Base-by-base conservation (phyloP, 53 echinoderm and acorn worm species). In the Arbacia lixula region DNA sequence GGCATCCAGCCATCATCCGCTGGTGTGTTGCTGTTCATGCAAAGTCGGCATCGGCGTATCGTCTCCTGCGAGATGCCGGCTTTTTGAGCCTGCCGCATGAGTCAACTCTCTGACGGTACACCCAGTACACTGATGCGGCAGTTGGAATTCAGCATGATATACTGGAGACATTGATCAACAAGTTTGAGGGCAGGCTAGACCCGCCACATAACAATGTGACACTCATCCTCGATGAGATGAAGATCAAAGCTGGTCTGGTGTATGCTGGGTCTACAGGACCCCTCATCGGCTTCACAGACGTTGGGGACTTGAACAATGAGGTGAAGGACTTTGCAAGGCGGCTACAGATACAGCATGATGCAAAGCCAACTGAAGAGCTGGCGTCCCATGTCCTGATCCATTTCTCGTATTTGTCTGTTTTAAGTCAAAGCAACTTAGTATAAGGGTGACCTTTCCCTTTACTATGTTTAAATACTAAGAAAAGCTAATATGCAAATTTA, bases 201-300 rank as follows among this genome's bases (percentile, higher is more conserved):
- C 58, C 58, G 21, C 12, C 5, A 20, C 9, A 57, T 57, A 73
- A 35, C 24, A 84, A 84, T 20, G 61, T 84, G 17, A 19, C 71
- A 2, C 30, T 89, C 33, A 25, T 89, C 16, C 65, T 89, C 27
- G 84, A 89, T 26, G 85, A 89, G 27, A 89, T 89, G 89, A 89
- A 89, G 34, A 67, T 85, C 2, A 89, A 78, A 35, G 9, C 57
- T 12, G 89, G 85, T 3, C 28, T 89, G 17, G 85, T 76, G 0
- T 89, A 66, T 68, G 60, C 71, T 28, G 68, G 36, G 9, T 20
- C 85, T 20, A 71, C 85, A 19, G 89, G 89, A 10, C 53, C 67
- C n/a, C 20, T 89, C 9, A 40, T 68, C 14, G 89, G 68, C 0
- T 88, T 88, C 43, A 84, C 84, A 4, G 88, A 88, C 32, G 62